These are phyloP conservation scores for Acropora yongei DNA, from an alignment of 64 coral and sea anemone species.

Conservation along the genomic window DNA sequence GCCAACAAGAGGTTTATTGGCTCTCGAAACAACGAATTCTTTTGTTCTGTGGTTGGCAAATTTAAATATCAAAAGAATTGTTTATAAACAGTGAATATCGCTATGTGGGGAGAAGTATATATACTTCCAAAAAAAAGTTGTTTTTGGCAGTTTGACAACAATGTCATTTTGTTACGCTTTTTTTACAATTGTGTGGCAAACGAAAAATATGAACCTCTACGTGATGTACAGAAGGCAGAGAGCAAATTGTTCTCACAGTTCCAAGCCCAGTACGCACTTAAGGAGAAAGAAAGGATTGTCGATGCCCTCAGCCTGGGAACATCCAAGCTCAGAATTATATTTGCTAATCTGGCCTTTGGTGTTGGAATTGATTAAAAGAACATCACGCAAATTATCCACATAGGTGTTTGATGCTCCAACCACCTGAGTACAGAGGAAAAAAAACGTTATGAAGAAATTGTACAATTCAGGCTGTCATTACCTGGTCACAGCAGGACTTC, in stretches of 20 bases:
- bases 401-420: background rate
- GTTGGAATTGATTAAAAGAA: slow-evolving; percentile 30
- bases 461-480: background rate
- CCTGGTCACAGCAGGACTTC: background rate
- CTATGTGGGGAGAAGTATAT: too few relatives aligned
- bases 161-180: background rate
- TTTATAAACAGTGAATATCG: too few relatives aligned
- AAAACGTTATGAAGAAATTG: background rate
- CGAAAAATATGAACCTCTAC: background rate
- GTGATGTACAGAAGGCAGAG: background rate
- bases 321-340: background rate
- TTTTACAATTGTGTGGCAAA: background rate
- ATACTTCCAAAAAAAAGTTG: background rate
- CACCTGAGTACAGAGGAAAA: background rate
- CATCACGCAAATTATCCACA: slow-evolving; percentile 40
- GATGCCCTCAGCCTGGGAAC: background rate
- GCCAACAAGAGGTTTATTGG: too few relatives aligned
- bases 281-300: background rate
- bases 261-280: background rate
- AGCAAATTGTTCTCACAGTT: background rate
- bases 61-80: too few relatives aligned
- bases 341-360: slow-evolving; percentile 35
- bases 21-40: too few relatives aligned
- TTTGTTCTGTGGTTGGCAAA: too few relatives aligned
- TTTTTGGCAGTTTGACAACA: background rate